These are phyloP conservation scores for Monochamus saltuarius DNA, from an alignment of 1,140 invertebrate species.

Conservation along the genomic window DNA sequence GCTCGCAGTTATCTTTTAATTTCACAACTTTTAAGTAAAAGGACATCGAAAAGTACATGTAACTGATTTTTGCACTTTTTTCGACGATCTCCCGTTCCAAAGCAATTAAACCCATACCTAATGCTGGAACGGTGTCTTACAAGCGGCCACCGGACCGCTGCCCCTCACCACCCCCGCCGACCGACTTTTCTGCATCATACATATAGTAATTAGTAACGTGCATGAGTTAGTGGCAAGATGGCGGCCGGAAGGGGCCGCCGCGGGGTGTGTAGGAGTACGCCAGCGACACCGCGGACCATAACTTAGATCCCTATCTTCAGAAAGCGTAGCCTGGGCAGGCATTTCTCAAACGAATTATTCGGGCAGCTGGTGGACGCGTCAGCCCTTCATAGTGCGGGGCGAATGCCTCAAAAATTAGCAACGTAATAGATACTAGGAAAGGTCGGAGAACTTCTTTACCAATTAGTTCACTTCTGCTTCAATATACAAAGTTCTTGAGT, in stretches of 20 bases:
- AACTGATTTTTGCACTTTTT: too few relatives aligned
- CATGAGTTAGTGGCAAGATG: constrained; percentile 37
- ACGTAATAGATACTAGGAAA: too few relatives aligned
- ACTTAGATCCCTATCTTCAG: constrained; percentile 34
- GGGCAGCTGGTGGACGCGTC: too few relatives aligned
- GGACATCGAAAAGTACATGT: too few relatives aligned
- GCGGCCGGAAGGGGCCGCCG: constrained; percentile 26
- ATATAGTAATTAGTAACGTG: constrained; percentile 35
- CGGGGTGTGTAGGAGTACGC: constrained; percentile 33
- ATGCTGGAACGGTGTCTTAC: constrained; percentile 34
- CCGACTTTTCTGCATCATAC: background rate
- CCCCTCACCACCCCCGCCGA: background rate
- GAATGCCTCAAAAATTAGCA: too few relatives aligned
- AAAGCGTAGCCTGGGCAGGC: constrained; percentile 30
- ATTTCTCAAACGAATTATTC: constrained; percentile 31
- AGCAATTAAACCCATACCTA: constrained; percentile 31
- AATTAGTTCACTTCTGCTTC: too few relatives aligned
- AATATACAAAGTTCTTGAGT: too few relatives aligned
- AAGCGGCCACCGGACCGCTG: constrained; percentile 22
- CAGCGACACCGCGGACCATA: constrained; percentile 35
- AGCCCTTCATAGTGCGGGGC: too few relatives aligned
- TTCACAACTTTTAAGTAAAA: too few relatives aligned
- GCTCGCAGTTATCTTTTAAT: too few relatives aligned
- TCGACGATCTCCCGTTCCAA: too few relatives aligned
- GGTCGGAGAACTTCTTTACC: too few relatives aligned